Percentiles rank a stretch among this genome's conserved stretches.
Conservation (phyloP, 2,888 invertebrate species). For the Synergus umbraculus region DNA sequence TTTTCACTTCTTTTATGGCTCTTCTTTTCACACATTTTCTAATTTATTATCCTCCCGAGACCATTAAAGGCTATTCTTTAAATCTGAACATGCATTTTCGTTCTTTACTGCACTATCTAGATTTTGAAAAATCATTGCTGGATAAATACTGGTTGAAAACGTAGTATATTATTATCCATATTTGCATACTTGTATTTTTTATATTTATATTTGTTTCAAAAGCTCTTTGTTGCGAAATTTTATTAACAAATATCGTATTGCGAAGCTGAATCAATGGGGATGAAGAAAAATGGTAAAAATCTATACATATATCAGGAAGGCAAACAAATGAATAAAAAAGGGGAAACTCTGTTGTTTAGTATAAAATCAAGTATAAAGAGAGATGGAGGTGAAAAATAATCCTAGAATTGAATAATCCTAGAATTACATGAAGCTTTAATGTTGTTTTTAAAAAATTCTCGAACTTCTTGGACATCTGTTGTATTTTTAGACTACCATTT, state of each 20-base stretch:
- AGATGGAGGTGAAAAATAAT: not conserved
- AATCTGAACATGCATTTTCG: not conserved
- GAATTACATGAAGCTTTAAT: not conserved
- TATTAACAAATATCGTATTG: no score
- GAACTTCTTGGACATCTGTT: no score
- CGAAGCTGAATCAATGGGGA: no score
- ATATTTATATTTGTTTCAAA: no score
- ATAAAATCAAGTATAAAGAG: not conserved
- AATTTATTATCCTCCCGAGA: not conserved
- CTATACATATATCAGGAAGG: not conserved
- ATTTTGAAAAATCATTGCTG: not conserved
- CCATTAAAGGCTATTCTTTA: not conserved
- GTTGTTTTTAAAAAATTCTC: not conserved
- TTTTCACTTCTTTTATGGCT: not conserved
- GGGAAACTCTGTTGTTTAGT: not conserved
- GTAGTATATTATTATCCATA: no score
- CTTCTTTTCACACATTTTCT: not conserved
- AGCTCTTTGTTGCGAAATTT: no score
- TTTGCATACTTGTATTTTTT: no score
- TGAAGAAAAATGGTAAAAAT: no score
- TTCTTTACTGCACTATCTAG: not conserved
- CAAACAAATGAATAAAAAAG: not conserved
- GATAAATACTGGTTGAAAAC: no score
- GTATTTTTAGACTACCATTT: not conserved
- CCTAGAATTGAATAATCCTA: not conserved